Base-by-base conservation (phyloP, 2,797 vertebrate species). In the Myotis planiceps region DNA sequence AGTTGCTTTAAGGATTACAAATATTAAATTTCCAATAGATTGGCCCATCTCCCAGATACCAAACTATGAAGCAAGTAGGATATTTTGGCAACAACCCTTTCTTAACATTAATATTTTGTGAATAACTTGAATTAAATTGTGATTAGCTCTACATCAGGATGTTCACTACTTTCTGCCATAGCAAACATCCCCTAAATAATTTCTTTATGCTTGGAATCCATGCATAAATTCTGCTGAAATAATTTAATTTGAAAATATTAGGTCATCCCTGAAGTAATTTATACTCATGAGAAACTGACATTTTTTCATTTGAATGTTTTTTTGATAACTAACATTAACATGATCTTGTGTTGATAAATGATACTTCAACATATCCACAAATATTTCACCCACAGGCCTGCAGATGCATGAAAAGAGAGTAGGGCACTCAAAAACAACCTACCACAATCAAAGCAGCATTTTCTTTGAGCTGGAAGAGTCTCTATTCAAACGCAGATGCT, bases 221-320 rank as follows among this genome's bases (percentile, higher is more conserved):
- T 27, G 5, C 68, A 19, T 4, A 80, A 71, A 15, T 32, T 49
- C 72, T 65, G 32, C 45, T 60, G 63, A n/a, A 84, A 76, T 84
- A 29, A 76, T 82, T 78, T 78, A 63, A 78, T 76, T 94, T 74
- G 27, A 29, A 96, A 75, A 79, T 7, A 3, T 9, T 16, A 55
- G 27, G 66, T 47, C 49, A 21, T 45, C 37, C 16, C 32, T 60
- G 27, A 90, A 65, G 51, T 66, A 81, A 65, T 51, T 19, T 68
- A 14, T 93, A 51, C 8, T 69, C 6, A 4, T 4, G 14, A 87
- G 14, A 86, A 68, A 27, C 0, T 78, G n/a, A 18, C 21, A 29
- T 8, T 32, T 58, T 69, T 66, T 37, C 19, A 49, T 85, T 49
- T 18, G 27, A n/a, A 12, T 27, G n/a, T 47, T 75, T 66, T 68